Evolutionary conservation across 2,797 vertebrate species (phyloP).

Genomic region (Ispidina picta): DNA sequence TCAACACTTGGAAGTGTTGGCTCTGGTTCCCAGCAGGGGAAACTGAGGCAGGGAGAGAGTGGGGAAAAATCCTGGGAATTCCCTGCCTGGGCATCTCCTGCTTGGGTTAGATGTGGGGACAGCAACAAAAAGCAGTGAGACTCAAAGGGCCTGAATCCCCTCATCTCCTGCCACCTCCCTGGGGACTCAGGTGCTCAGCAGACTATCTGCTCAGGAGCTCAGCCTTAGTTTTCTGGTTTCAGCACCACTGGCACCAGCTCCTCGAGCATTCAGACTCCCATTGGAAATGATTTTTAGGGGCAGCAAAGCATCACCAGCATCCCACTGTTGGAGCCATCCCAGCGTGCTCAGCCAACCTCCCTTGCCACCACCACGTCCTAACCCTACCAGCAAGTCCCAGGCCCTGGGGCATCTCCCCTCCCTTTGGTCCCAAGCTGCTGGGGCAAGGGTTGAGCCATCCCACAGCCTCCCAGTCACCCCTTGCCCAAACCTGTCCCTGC

Average conservation of each 20-base stretch:
- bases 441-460: background rate
- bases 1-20: rapidly evolving
- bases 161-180: background rate
- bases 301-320: background rate
- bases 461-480: rapidly evolving
- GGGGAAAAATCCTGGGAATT: background rate
- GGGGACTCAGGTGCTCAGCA: background rate
- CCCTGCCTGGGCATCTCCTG: background rate
- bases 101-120: background rate
- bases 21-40: background rate
- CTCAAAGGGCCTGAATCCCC: background rate
- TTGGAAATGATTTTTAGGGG: background rate
- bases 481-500: background rate
- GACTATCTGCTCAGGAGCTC: background rate
- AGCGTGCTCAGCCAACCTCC: rapidly evolving
- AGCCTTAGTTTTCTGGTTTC: background rate
- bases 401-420: background rate
- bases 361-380: background rate
- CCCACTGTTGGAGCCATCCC: background rate
- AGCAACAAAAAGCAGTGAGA: background rate
- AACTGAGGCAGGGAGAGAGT: background rate
- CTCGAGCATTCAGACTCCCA: background rate
- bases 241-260: background rate
- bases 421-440: background rate
- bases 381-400: background rate